Conservation (phyloP, 2,888 invertebrate genomes). For the Caenorhabditis sp. region DNA sequence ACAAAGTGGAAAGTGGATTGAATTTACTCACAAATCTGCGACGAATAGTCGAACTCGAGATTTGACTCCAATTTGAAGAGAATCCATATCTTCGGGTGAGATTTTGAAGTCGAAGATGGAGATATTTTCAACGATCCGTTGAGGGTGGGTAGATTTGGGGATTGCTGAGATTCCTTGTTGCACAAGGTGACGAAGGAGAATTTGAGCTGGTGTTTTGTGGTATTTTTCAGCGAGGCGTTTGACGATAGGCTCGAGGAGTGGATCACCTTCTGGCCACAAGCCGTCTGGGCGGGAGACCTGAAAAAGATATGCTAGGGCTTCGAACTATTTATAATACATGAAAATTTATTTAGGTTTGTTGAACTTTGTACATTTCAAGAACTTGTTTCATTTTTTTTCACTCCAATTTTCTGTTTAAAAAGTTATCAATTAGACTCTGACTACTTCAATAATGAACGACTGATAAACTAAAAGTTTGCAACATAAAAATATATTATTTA, state of each 20-base stretch:
- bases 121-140: conserved; percentile 57
- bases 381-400: too few relatives aligned
- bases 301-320: too few relatives aligned
- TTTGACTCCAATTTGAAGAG: conserved; percentile 34
- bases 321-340: too few relatives aligned
- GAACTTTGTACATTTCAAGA: too few relatives aligned
- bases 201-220: conserved; percentile 55
- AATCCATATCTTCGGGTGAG: conserved; percentile 48
- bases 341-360: too few relatives aligned
- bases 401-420: too few relatives aligned
- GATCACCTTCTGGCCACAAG: conserved; percentile 51
- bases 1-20: too few relatives aligned
- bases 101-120: conserved; percentile 58
- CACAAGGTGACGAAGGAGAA: conserved; percentile 52
- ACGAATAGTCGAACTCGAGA: conserved; percentile 46
- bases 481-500: too few relatives aligned
- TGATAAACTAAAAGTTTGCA: too few relatives aligned
- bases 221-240: conserved; percentile 47
- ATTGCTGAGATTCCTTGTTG: conserved; percentile 57
- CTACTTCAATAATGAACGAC: too few relatives aligned
- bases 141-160: conserved; percentile 53
- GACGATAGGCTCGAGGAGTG: conserved; percentile 47
- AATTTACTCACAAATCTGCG: conserved; percentile 48
- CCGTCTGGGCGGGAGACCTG: conserved; percentile 55
- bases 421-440: too few relatives aligned